Conservation (phyloP, 2,797 vertebrate genomes). For the Psittacula echo region DNA sequence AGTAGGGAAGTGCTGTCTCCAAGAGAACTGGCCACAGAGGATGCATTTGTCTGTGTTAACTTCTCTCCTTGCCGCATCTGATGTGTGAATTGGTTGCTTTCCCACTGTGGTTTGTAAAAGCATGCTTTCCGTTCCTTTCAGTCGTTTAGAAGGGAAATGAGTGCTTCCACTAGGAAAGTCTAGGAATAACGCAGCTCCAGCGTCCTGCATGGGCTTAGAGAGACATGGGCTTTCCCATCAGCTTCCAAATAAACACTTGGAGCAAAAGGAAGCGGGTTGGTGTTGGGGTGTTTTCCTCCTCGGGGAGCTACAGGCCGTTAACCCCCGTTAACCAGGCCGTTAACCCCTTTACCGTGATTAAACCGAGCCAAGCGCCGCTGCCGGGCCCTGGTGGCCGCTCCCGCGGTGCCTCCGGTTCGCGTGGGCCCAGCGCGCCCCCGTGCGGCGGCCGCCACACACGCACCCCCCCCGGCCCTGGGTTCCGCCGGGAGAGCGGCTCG, state of each 20-base stretch:
- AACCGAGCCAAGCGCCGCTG: background rate
- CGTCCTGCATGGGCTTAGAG: background rate
- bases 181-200: background rate
- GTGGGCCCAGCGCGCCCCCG: background rate
- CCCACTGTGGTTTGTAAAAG: background rate
- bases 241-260: background rate
- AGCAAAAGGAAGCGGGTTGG: background rate
- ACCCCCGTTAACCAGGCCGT: background rate
- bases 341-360: background rate
- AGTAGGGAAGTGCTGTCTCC: background rate
- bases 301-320: background rate
- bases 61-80: background rate
- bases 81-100: background rate
- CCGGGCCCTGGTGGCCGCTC: background rate
- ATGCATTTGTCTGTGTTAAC: background rate
- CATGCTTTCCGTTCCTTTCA: background rate
- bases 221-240: background rate
- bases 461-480: background rate
- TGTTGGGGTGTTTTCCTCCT: background rate
- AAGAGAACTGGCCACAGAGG: background rate
- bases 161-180: background rate
- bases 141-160: background rate
- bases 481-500: background rate
- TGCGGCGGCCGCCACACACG: background rate
- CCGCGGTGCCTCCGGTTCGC: background rate